Percentiles rank a stretch among this genome's conserved stretches.
Conservation (phyloP, 2,113 vertebrate species). For the Athene cunicularia region DNA sequence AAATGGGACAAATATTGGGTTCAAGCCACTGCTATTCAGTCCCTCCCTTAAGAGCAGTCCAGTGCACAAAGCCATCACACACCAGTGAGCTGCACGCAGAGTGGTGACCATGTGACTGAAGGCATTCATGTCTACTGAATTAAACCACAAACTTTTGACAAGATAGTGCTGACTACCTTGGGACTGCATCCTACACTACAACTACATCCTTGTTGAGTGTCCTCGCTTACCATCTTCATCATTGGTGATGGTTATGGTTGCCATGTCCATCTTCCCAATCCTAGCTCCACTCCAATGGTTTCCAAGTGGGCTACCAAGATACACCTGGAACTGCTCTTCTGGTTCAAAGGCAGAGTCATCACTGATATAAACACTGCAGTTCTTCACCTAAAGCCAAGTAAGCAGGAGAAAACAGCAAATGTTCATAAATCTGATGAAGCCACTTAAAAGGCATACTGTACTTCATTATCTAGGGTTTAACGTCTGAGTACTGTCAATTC, state of each 20-base stretch:
- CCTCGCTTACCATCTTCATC: slow-evolving; percentile 91
- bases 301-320: slow-evolving; percentile 86
- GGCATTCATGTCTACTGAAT: accelerated
- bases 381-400: slow-evolving; percentile 83
- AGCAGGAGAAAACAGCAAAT: not conserved
- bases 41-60: not conserved
- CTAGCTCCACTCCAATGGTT: slow-evolving; percentile 96
- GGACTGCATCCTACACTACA: not conserved
- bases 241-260: slow-evolving; percentile 90
- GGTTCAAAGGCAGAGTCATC: slow-evolving; percentile 96
- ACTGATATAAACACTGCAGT: slow-evolving; percentile 86
- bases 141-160: not conserved
- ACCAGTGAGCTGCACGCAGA: not conserved
- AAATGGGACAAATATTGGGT: not conserved
- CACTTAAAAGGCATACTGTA: not conserved
- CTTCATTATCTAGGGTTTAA: not conserved
- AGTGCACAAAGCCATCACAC: not conserved
- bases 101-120: accelerated
- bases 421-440: not conserved
- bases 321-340: slow-evolving; percentile 92
- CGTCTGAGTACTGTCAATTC: not conserved
- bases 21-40: not conserved
- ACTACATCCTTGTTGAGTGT: not conserved
- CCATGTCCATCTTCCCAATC: slow-evolving; percentile 81
- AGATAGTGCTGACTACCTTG: not conserved